Conservation (phyloP, 2,113 vertebrate species). For the Hucho hucho region DNA sequence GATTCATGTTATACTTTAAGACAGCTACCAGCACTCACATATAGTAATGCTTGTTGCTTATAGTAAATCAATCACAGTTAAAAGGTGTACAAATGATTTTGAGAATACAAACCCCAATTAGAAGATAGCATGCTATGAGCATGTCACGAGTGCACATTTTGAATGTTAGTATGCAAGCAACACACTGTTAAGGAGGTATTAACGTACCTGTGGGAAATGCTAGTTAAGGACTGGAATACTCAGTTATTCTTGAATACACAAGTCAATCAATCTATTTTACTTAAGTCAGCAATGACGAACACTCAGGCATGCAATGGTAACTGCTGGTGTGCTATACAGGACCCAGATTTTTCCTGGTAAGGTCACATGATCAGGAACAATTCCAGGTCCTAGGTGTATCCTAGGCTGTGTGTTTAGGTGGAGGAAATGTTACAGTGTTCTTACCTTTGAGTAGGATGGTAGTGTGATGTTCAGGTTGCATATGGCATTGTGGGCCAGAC, state of each 20-base stretch:
- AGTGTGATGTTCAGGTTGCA: slow-evolving; percentile 97
- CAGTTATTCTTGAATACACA: too few species aligned
- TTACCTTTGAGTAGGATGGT: slow-evolving; percentile 89
- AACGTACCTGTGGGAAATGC: background rate
- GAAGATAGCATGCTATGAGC: too few species aligned
- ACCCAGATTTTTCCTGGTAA: too few species aligned
- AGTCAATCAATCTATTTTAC: background rate
- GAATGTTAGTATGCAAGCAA: background rate
- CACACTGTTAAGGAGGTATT: background rate
- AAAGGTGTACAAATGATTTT: background rate
- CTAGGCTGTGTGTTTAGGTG: background rate
- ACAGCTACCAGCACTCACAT: background rate
- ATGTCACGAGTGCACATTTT: too few species aligned
- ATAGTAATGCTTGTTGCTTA: background rate
- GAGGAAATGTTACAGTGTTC: background rate
- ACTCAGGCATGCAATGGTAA: background rate
- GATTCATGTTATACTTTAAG: background rate
- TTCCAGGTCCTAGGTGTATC: too few species aligned
- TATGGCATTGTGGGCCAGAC: slow-evolving; percentile 89
- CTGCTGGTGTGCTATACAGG: background rate
- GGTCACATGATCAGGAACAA: too few species aligned
- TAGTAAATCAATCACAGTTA: too few species aligned
- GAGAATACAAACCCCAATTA: background rate
- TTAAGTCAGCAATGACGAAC: background rate
- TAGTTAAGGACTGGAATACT: too few species aligned